phyloP scores from a whole-genome alignment of 2,888 invertebrate species.

The Caradrina clavipalpis region DNA sequence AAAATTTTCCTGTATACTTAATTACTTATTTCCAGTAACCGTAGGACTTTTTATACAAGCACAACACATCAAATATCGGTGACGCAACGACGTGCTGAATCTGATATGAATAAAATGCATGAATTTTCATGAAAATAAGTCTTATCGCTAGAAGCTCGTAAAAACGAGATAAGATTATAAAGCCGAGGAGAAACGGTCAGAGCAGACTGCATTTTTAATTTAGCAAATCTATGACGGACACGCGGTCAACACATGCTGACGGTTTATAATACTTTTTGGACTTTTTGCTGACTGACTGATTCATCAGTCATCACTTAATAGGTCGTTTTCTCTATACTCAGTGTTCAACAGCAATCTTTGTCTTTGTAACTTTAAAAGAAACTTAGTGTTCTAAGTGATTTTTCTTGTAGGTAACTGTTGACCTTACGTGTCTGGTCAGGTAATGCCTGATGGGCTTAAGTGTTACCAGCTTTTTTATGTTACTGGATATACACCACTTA shows the following conservation, averaged over 20 bases:
- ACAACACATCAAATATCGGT: background rate
- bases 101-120: background rate
- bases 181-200: constrained; percentile 6
- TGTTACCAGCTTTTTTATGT: constrained; percentile 58
- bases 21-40: constrained; percentile 13
- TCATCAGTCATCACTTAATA: constrained; percentile 46
- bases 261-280: constrained; percentile 27
- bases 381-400: constrained; percentile 70
- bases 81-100: background rate
- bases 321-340: constrained; percentile 61
- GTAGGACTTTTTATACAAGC: too few species aligned
- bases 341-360: constrained; percentile 44
- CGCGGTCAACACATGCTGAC: constrained; percentile 39
- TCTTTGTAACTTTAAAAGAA: constrained; percentile 61
- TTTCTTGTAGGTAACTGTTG: constrained; percentile 72
- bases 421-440: constrained; percentile 65
- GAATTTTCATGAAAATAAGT: background rate
- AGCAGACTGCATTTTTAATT: constrained; percentile 13
- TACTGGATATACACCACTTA: too few species aligned
- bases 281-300: constrained; percentile 41
- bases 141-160: background rate
- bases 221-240: constrained; percentile 16
- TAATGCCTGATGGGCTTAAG: constrained; percentile 64
- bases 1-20: too few species aligned
- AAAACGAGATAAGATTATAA: constrained; percentile 1